Evolutionary conservation across 2,888 invertebrate genomes (phyloP).

Genomic region (Mythimna ferrago): DNA sequence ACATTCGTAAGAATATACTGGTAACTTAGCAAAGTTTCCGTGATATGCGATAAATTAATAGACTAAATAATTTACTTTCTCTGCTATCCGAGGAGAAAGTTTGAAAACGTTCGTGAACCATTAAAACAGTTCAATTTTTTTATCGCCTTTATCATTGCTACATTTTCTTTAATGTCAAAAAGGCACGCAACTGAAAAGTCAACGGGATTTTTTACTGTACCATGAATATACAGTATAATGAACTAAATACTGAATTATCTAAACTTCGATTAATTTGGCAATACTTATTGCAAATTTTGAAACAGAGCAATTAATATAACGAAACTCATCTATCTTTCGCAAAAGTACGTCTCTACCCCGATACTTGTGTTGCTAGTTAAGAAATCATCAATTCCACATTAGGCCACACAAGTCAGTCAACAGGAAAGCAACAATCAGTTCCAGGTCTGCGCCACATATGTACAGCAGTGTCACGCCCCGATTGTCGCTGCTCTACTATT

Average conservation of each 20-base stretch:
- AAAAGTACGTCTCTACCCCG: neutral
- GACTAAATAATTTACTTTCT: conserved; percentile 57
- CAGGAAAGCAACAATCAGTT: conserved; percentile 45
- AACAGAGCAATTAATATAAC: neutral
- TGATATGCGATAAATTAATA: conserved; percentile 36
- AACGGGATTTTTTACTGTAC: conserved; percentile 10
- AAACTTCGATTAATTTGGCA: neutral
- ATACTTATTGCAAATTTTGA: neutral
- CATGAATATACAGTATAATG: neutral
- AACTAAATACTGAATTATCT: neutral
- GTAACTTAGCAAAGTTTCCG: conserved; percentile 24
- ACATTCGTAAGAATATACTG: conserved; percentile 26
- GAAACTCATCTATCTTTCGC: neutral
- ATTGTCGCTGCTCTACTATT: conserved; percentile 51
- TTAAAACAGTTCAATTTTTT: conserved; percentile 27
- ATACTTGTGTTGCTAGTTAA: conserved; percentile 9
- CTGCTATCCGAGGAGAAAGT: conserved; percentile 41
- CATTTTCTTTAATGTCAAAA: conserved; percentile 41
- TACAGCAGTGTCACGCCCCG: conserved; percentile 54
- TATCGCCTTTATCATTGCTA: conserved; percentile 5
- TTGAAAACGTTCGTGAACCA: conserved; percentile 31
- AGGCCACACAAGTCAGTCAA: conserved; percentile 32
- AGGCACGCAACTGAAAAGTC: conserved; percentile 37
- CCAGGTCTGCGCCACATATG: conserved; percentile 41
- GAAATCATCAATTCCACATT: conserved; percentile 19